Evolutionary conservation across 2,797 vertebrate genomes (phyloP).

Genomic region (Arremon aurantiirostris): DNA sequence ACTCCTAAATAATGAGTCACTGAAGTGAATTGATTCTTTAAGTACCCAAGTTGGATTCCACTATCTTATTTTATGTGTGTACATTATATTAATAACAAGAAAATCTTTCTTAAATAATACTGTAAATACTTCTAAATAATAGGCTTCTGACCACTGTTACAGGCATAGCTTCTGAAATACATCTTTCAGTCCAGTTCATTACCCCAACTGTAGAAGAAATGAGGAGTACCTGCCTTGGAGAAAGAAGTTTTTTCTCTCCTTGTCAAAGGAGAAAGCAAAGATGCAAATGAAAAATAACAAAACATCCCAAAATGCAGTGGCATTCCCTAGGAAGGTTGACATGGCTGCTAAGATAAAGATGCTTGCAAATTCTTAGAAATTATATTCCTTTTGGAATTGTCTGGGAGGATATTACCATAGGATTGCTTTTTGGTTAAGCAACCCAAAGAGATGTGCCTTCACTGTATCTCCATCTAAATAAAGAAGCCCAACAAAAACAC

Average conservation of each 20-base stretch:
- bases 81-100: background rate
- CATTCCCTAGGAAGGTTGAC: background rate
- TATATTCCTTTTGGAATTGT: background rate
- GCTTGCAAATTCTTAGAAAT: background rate
- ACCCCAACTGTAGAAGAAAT: background rate
- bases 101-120: background rate
- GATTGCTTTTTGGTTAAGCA: background rate
- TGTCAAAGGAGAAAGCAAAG: background rate
- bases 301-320: no score
- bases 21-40: background rate
- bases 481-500: background rate
- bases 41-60: background rate
- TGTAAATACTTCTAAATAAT: background rate
- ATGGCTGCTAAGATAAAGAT: background rate
- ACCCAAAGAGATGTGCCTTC: fast-evolving
- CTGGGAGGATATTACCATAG: background rate
- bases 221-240: background rate
- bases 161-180: background rate
- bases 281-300: background rate
- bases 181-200: background rate
- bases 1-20: background rate
- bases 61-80: background rate
- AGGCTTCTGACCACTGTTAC: background rate
- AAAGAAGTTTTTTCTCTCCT: background rate
- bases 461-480: background rate